phyloP scores from a whole-genome alignment of 2,113 vertebrate genomes.

The Tupaia chinensis region DNA sequence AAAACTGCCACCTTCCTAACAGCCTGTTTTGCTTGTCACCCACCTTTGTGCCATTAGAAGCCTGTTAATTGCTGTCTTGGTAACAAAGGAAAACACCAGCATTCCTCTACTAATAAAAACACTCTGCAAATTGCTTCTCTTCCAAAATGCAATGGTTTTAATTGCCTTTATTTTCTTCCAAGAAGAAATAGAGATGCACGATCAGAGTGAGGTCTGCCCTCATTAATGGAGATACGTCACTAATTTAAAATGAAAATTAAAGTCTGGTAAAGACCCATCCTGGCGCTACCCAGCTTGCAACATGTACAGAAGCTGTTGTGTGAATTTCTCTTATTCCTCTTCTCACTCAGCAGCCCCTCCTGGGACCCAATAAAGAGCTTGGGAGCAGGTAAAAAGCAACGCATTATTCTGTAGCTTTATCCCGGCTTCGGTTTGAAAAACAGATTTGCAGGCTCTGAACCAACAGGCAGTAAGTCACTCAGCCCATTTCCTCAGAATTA shows the following conservation, averaged over 20 bases:
- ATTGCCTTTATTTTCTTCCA: slow-evolving; percentile 81
- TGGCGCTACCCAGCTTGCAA: neutral
- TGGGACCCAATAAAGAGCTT: slow-evolving; percentile 46
- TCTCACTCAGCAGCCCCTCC: neutral
- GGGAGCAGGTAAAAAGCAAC: slow-evolving; percentile 67
- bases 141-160: slow-evolving; percentile 80
- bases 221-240: slow-evolving; percentile 68
- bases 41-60: slow-evolving; percentile 84
- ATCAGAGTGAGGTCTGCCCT: slow-evolving; percentile 75
- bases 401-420: slow-evolving; percentile 43
- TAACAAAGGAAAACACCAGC: slow-evolving; percentile 85
- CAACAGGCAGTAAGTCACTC: slow-evolving; percentile 75
- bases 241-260: slow-evolving; percentile 67
- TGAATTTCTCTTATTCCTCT: slow-evolving; percentile 30
- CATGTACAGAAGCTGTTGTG: neutral
- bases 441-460: slow-evolving; percentile 71
- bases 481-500: slow-evolving; percentile 76
- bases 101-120: slow-evolving; percentile 77
- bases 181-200: slow-evolving; percentile 72
- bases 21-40: slow-evolving; percentile 77
- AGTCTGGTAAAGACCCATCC: slow-evolving; percentile 55
- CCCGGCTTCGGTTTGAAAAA: slow-evolving; percentile 70
- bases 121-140: slow-evolving; percentile 68
- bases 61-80: slow-evolving; percentile 86
- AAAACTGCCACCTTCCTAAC: slow-evolving; percentile 77